Conservation (phyloP, 2,888 invertebrate species). For the Thumatha senex region DNA sequence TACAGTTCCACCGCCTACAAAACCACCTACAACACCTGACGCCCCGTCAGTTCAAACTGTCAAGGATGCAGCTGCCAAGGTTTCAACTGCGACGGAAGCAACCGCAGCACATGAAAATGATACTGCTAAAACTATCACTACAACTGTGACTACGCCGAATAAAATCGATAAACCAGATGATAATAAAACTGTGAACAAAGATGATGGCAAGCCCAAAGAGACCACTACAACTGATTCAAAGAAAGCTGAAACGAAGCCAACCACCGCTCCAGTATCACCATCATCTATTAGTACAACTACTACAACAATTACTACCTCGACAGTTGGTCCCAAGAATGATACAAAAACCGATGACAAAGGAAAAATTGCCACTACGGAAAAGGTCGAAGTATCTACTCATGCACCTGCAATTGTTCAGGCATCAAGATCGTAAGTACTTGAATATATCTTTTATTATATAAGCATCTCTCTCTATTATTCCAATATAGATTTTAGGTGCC, state of each 20-base stretch:
- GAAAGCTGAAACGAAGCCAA: constrained; percentile 6
- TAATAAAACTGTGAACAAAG: constrained; percentile 9
- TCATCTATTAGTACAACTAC: neutral
- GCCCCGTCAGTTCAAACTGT: neutral
- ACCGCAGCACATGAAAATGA: neutral
- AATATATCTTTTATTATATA: too few relatives aligned
- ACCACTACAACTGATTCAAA: constrained; percentile 10
- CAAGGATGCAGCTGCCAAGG: neutral
- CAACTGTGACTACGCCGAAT: neutral
- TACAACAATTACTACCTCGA: neutral
- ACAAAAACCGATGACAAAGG: constrained; percentile 23
- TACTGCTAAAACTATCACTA: neutral
- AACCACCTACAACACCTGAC: neutral
- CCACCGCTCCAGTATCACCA: neutral
- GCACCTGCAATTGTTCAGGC: constrained; percentile 38
- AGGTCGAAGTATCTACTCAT: constrained; percentile 36
- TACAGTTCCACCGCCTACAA: neutral
- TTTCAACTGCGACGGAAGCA: neutral
- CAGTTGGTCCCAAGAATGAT: constrained; percentile 15
- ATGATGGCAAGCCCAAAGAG: constrained; percentile 10
- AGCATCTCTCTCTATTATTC: too few relatives aligned
- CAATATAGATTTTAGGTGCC: neutral
- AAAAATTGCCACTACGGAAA: constrained; percentile 30
- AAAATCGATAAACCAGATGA: constrained; percentile 11
- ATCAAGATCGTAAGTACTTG: constrained; percentile 57